phyloP scores from a whole-genome alignment of 2,113 vertebrate species.

The Semicossyphus pulcher region DNA sequence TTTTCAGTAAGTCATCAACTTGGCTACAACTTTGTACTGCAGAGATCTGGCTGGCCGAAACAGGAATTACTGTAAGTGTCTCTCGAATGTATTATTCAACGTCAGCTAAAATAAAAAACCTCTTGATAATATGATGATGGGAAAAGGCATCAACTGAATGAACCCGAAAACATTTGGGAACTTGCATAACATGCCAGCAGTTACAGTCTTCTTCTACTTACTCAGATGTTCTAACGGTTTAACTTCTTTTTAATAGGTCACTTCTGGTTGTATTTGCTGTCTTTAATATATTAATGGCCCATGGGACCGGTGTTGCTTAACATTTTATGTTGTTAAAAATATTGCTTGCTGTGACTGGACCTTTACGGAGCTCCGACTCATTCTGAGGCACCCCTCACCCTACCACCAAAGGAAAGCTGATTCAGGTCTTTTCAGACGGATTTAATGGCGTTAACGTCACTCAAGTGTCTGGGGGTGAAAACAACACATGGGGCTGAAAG shows the following conservation, averaged over 20 bases:
- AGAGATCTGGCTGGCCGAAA: not conserved
- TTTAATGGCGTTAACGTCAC: constrained; percentile 41
- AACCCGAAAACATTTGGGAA: constrained; percentile 13
- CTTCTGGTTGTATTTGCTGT: not conserved
- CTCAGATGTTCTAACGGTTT: not conserved
- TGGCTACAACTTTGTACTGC: not conserved
- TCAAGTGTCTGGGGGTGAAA: constrained; percentile 16
- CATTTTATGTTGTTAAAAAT: not conserved
- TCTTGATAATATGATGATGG: constrained; percentile 31
- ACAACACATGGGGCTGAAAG: not conserved
- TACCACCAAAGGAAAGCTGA: constrained; percentile 28
- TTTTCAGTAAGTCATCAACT: not conserved
- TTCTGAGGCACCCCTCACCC: not conserved
- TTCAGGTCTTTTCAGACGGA: constrained; percentile 29
- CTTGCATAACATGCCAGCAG: constrained; percentile 32
- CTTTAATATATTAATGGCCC: not conserved
- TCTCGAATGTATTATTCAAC: constrained; percentile 40
- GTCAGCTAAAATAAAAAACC: not conserved
- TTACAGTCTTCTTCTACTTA: constrained; percentile 13
- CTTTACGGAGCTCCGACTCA: not conserved
- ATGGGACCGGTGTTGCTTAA: not conserved
- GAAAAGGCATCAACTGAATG: constrained; percentile 8
- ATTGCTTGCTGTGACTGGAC: not conserved
- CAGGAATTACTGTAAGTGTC: not conserved
- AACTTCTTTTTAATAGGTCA: not conserved